Evolutionary conservation across 2,888 invertebrate species (phyloP).

Genomic region (Pimpla rufipes): DNA sequence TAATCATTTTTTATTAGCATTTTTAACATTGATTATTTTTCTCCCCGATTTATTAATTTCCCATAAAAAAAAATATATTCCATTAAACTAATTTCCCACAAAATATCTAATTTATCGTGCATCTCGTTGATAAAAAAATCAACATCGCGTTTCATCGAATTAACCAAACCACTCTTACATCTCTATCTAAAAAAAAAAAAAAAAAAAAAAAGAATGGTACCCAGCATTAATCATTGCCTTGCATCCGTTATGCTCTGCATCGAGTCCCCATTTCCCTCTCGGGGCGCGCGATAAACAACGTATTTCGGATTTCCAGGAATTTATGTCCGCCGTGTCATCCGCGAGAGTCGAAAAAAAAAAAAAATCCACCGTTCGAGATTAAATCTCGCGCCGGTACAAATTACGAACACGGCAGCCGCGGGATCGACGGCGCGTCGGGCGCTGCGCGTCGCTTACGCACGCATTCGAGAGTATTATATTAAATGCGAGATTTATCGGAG

Average conservation of each 20-base stretch:
- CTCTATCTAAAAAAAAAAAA: conserved; percentile 20
- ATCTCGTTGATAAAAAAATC: neutral
- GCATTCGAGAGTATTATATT: conserved; percentile 52
- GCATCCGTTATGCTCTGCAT: conserved; percentile 14
- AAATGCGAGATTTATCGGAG: conserved; percentile 48
- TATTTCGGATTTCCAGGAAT: conserved; percentile 61
- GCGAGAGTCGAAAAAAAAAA: conserved; percentile 55
- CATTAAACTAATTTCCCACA: neutral
- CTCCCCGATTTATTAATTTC: too few relatives aligned
- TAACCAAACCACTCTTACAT: neutral
- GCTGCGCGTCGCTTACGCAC: conserved; percentile 43
- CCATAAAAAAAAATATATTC: too few relatives aligned
- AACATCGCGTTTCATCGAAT: neutral
- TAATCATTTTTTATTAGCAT: too few relatives aligned
- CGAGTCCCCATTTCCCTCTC: conserved; percentile 51
- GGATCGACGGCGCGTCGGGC: conserved; percentile 56
- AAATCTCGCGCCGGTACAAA: conserved; percentile 65
- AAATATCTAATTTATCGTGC: neutral
- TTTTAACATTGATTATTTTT: too few relatives aligned
- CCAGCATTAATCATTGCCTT: conserved; percentile 50
- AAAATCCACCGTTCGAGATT: conserved; percentile 65
- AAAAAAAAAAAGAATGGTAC: too few relatives aligned
- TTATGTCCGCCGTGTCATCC: conserved; percentile 51
- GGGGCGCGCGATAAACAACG: conserved; percentile 43
- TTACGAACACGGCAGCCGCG: conserved; percentile 61